Percentiles rank a stretch among this genome's conserved stretches.
phyloP scores from a whole-genome alignment of 2,113 vertebrate genomes.

The Chlamydotis undulata region DNA sequence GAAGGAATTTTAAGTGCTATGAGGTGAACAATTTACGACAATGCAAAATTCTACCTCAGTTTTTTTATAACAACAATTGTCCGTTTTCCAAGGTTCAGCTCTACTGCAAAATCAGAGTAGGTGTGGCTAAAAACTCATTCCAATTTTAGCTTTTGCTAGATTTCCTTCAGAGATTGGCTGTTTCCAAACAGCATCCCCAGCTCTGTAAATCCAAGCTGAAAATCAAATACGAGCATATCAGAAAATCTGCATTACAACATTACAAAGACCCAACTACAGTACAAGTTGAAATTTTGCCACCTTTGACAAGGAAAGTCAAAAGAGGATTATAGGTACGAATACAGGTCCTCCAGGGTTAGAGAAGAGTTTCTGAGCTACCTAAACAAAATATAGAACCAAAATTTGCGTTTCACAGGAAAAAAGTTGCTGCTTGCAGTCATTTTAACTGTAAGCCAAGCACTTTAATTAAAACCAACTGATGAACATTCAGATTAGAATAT shows the following conservation, averaged over 20 bases:
- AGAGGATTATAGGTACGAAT: background rate
- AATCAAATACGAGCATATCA: background rate
- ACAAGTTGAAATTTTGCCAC: background rate
- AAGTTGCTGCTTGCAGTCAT: background rate
- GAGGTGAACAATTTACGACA: background rate
- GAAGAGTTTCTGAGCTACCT: background rate
- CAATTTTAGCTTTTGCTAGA: background rate
- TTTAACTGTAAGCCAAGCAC: background rate
- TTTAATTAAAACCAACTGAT: background rate
- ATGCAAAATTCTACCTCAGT: background rate
- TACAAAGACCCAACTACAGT: background rate
- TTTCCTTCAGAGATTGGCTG: background rate
- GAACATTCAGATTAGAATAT: background rate
- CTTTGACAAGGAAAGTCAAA: background rate
- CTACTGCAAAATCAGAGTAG: background rate
- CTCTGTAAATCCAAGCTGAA: background rate
- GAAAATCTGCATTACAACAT: background rate
- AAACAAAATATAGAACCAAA: background rate
- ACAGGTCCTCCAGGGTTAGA: background rate
- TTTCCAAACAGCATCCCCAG: background rate
- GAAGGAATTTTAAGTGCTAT: background rate
- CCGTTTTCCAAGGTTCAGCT: background rate
- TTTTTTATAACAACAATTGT: background rate
- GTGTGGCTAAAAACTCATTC: background rate
- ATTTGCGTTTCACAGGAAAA: background rate